Evolutionary conservation across 1,140 invertebrate species (phyloP), one percentile per base, ranked within the genome.

Genomic region (Ephestia elutella): DNA sequence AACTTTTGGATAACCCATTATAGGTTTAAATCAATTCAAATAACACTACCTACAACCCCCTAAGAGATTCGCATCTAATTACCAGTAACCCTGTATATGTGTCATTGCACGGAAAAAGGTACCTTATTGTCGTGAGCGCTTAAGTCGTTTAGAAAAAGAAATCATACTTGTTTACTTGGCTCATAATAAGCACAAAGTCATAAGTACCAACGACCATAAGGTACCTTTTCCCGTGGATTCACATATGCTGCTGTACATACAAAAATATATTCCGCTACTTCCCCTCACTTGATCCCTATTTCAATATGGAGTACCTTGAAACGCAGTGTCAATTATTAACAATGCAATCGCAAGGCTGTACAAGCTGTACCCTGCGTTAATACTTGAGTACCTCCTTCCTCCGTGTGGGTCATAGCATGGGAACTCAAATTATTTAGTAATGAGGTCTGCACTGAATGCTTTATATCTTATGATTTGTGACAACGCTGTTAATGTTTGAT

Each of bases 321-420:
- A 78, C 70, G 71, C 65, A 71, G 72, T 66, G 65, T 86, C 79
- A 83, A 85, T 85, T 85, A 86, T 85, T 85, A 85, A 75, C 76
- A 78, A 83, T 80, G 83, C 82, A 83, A 83, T 85, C 80, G 78
- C 69, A 70, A 66, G 66, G 20, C 61, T 56, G 67, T 7, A 25
- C 21, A 65, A 49, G 67, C 57, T 55, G 67, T 73, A 74, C 79
- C 78, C 78, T 74, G 70, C 78, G 73, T 85, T 80, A 86, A 86
- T 85, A 85, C 82, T 86, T 83, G 76, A 85, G 76, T 74, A 80
- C 76, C 21, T 25, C 21, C 21, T 7, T 25, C 21, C 78, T 70
- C 75, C 78, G 82, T 82, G 71, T 83, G 76, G 83, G 82, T 86
- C 83, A 85, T 66, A 60, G 68, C 71, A 63, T 65, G 64, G 68